Percentiles rank a stretch among this genome's conserved stretches.
phyloP scores from a whole-genome alignment of 2,888 invertebrate genomes.

The Acrobasis repandana region DNA sequence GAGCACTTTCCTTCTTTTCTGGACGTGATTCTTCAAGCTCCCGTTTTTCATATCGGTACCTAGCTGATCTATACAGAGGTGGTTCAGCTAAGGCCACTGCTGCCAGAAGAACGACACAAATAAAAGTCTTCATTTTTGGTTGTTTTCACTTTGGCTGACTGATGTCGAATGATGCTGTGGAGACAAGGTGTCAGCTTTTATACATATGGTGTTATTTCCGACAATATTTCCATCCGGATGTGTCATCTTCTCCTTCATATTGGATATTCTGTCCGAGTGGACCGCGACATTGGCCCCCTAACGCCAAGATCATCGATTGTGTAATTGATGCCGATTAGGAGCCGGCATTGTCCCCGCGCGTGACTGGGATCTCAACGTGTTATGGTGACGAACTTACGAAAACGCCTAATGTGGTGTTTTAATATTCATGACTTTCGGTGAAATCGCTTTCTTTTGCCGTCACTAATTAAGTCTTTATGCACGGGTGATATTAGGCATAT shows the following conservation, averaged over 20 bases:
- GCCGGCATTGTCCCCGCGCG: slow-evolving; percentile 70
- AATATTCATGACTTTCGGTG: slow-evolving; percentile 71
- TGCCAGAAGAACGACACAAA: slow-evolving; percentile 58
- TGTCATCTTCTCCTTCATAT: slow-evolving; percentile 58
- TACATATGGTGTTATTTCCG: slow-evolving; percentile 52
- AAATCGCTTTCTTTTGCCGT: slow-evolving; percentile 58
- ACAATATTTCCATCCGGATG: slow-evolving; percentile 71
- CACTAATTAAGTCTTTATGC: slow-evolving; percentile 51
- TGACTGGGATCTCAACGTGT: slow-evolving; percentile 51
- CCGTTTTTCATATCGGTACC: slow-evolving; percentile 58
- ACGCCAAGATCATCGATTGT: slow-evolving; percentile 66
- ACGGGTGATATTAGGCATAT: slow-evolving; percentile 39
- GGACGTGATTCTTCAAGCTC: slow-evolving; percentile 40
- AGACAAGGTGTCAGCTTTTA: slow-evolving; percentile 52
- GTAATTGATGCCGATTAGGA: slow-evolving; percentile 73
- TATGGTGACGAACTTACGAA: slow-evolving; percentile 55
- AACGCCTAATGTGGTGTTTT: slow-evolving; percentile 56
- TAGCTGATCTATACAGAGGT: slow-evolving; percentile 54
- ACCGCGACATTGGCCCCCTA: slow-evolving; percentile 75
- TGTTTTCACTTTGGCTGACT: slow-evolving; percentile 55
- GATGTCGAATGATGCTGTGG: slow-evolving; percentile 70
- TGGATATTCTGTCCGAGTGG: slow-evolving; percentile 72
- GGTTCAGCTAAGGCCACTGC: slow-evolving; percentile 66
- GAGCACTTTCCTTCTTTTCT: slow-evolving; percentile 45
- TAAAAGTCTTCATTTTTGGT: slow-evolving; percentile 60